Base-by-base conservation (phyloP, 2,113 vertebrate species). In the Shinisaurus crocodilurus region DNA sequence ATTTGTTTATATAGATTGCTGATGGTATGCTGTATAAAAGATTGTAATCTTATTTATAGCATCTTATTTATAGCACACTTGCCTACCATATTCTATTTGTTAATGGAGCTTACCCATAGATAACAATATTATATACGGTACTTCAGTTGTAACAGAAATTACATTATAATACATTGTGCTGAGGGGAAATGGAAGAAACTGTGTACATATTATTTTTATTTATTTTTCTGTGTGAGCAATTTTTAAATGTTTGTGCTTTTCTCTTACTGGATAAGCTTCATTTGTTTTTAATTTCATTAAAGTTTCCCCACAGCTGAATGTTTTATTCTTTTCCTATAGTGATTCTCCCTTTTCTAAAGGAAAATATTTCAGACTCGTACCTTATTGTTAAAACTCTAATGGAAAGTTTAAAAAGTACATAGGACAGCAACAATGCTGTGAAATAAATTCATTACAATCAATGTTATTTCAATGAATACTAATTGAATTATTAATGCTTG, bases 381-480 rank as follows among this genome's bases (percentile, higher is more conserved):
- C 69, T 72, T 96, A 93, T 92, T 93, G 93, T 93, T 94, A 95
- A 95, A 90, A 60, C 90, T 91, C 29, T 91, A 94, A 90, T 92
- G 92, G 93, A 95, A 88, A 54, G 32, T 85, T 85, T 63, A 40
- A 85, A 91, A 96, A 93, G 82, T 70, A 92, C 60, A 88, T 90
- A 95, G 92, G 89, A 90, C 95, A 94, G 92, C 90, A 95, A 92
- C 90, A 89, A 89, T 92, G 92, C 93, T 96, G 95, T 95, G 94
- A 95, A 94, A 96, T 94, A 96, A 94, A 96, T 96, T 96, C 94
- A 96, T 96, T 96, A 95, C 94, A 96, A 96, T 96, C 95, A 95
- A 96, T 96, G 91, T 92, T 96, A 95, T 95, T 96, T 95, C 95
- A 95, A 91, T 95, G 95, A 96, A 95, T 96, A 93, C 95, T 96